Conservation (phyloP, 2,888 invertebrate species). For the Epinotia ramella region DNA sequence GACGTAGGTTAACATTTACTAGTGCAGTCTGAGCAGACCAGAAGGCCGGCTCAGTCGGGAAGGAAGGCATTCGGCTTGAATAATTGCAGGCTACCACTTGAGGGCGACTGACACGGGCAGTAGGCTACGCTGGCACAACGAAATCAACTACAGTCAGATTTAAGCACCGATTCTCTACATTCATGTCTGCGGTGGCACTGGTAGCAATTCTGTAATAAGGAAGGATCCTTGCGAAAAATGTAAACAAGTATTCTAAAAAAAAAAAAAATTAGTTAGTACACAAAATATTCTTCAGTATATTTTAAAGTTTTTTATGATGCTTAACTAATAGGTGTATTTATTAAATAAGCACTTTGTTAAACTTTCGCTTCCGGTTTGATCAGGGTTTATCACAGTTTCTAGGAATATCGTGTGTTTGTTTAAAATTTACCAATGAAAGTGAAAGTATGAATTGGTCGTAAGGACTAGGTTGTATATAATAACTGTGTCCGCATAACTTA, state of each 20-base stretch:
- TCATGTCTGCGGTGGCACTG: not conserved
- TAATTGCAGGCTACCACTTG: constrained; percentile 69
- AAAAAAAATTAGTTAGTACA: not conserved
- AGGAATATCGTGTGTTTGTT: no score
- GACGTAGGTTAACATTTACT: not conserved
- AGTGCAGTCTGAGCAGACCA: not conserved
- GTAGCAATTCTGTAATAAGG: not conserved
- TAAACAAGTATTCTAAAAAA: not conserved
- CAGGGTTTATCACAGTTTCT: no score
- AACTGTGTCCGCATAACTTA: no score
- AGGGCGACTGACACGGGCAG: constrained; percentile 60
- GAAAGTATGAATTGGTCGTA: no score
- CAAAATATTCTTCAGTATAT: no score
- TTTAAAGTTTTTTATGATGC: no score
- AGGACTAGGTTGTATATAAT: no score
- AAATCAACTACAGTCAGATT: constrained; percentile 41
- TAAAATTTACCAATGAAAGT: no score
- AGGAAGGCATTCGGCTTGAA: constrained; percentile 65
- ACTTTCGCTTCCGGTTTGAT: no score
- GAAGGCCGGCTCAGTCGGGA: constrained; percentile 30
- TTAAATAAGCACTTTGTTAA: no score
- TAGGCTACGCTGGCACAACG: constrained; percentile 51
- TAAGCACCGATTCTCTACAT: constrained; percentile 4
- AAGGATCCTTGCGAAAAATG: not conserved
- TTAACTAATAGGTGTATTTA: no score